A percentile compares a stretch with the other conserved stretches of the same genome.
Evolutionary conservation across 2,113 vertebrate genomes (phyloP).

Genomic region (Entomyzon cyanotis): DNA sequence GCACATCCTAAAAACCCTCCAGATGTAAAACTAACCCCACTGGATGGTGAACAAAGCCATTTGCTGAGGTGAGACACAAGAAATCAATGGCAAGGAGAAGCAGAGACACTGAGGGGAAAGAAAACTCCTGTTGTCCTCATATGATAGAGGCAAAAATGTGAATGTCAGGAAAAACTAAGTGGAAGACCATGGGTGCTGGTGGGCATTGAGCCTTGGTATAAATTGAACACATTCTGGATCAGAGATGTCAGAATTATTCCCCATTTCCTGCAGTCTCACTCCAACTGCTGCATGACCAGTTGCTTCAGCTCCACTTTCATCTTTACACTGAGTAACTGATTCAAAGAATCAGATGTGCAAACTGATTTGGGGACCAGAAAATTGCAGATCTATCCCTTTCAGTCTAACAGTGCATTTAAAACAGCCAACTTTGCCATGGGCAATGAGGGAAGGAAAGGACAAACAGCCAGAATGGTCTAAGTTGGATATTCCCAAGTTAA

Average conservation of each 20-base stretch:
- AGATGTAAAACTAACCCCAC: not conserved
- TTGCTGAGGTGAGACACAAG: not conserved
- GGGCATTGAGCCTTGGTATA: not conserved
- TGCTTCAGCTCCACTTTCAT: not conserved
- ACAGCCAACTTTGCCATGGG: not conserved
- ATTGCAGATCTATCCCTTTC: not conserved
- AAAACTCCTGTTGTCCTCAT: not conserved
- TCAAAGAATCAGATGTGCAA: not conserved
- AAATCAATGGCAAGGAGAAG: not conserved
- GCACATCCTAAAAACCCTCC: not conserved
- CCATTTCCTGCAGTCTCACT: not conserved
- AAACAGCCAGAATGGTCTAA: not conserved
- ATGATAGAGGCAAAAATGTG: not conserved
- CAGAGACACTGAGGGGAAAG: not conserved
- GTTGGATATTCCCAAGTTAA: not conserved
- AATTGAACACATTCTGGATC: not conserved
- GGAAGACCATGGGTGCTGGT: not conserved
- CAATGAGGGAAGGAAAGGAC: not conserved
- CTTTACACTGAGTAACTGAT: not conserved
- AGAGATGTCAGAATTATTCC: slow-evolving; percentile 59
- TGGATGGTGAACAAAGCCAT: not conserved
- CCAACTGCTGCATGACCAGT: not conserved
- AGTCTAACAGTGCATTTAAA: not conserved
- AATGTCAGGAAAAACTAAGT: not conserved
- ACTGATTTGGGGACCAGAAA: not conserved